These are phyloP conservation scores for Apolygus lucorum DNA, from an alignment of 1,140 invertebrate genomes.

Conservation along the genomic window DNA sequence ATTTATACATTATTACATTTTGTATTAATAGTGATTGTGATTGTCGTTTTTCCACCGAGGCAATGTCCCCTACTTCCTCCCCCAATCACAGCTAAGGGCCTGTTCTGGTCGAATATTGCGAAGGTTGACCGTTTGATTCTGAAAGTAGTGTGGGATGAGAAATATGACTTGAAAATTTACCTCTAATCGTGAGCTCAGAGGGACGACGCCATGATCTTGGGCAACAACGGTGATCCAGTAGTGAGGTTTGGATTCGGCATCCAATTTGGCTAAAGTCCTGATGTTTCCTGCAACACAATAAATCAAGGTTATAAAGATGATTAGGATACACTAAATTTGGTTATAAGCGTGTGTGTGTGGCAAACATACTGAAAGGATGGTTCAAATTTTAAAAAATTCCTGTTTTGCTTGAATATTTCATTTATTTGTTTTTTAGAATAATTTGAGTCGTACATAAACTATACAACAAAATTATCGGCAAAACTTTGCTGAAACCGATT, in stretches of 20 bases:
- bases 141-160: too few relatives aligned
- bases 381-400: not conserved
- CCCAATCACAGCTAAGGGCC: too few relatives aligned
- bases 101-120: too few relatives aligned
- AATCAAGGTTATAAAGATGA: not conserved
- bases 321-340: not conserved
- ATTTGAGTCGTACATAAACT: not conserved
- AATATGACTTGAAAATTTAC: slow-evolving; percentile 47
- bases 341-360: not conserved
- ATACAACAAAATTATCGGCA: not conserved
- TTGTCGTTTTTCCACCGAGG: too few relatives aligned
- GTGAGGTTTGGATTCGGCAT: slow-evolving; percentile 73
- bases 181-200: slow-evolving; percentile 68
- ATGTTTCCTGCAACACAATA: slow-evolving; percentile 65
- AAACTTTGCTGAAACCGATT: too few relatives aligned
- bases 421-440: not conserved
- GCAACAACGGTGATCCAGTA: slow-evolving; percentile 94
- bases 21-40: too few relatives aligned
- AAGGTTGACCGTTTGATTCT: too few relatives aligned
- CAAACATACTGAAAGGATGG: too few relatives aligned
- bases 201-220: slow-evolving; percentile 79
- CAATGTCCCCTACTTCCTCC: too few relatives aligned
- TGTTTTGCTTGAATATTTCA: not conserved
- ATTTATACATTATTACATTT: too few relatives aligned
- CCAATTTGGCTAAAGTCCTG: slow-evolving; percentile 68